Evolutionary conservation across 1,140 invertebrate species (phyloP).

Genomic region (Pygmarrhopalites habei): DNA sequence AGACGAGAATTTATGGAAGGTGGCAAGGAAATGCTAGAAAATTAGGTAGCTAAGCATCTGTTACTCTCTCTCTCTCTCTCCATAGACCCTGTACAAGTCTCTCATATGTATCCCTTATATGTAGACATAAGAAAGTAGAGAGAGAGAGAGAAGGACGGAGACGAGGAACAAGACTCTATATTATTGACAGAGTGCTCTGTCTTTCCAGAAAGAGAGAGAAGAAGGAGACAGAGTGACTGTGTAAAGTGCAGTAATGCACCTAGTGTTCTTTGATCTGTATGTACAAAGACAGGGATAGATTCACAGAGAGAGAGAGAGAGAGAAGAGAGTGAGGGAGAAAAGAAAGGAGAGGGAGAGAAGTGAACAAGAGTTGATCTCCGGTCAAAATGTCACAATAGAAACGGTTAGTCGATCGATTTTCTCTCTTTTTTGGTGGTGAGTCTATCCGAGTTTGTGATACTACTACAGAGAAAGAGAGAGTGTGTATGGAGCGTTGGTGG

Average conservation of each 20-base stretch:
- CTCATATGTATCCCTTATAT: neutral
- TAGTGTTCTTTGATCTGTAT: no score
- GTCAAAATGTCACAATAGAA: slow-evolving; percentile 36
- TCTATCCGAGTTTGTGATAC: no score
- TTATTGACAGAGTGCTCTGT: neutral
- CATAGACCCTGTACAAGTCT: no score
- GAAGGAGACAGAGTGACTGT: neutral
- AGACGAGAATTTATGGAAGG: slow-evolving; percentile 26
- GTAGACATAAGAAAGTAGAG: neutral
- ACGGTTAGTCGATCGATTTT: slow-evolving; percentile 29
- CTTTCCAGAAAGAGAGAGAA: neutral
- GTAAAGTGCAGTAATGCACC: no score
- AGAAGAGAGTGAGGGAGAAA: slow-evolving; percentile 7
- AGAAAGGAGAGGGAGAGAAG: slow-evolving; percentile 16
- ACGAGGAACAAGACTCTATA: no score
- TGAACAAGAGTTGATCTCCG: slow-evolving; percentile 36
- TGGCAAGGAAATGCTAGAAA: slow-evolving; percentile 19
- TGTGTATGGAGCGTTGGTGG: no score
- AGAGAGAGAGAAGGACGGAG: no score
- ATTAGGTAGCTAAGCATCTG: slow-evolving; percentile 30
- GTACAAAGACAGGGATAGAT: neutral
- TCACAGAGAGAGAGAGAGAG: neutral
- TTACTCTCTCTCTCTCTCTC: slow-evolving; percentile 7
- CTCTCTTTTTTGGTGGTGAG: slow-evolving; percentile 9
- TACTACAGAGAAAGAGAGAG: no score